These are phyloP conservation scores for Ophioninae sp. DNA, from an alignment of 2,888 invertebrate genomes.

Conservation along the genomic window DNA sequence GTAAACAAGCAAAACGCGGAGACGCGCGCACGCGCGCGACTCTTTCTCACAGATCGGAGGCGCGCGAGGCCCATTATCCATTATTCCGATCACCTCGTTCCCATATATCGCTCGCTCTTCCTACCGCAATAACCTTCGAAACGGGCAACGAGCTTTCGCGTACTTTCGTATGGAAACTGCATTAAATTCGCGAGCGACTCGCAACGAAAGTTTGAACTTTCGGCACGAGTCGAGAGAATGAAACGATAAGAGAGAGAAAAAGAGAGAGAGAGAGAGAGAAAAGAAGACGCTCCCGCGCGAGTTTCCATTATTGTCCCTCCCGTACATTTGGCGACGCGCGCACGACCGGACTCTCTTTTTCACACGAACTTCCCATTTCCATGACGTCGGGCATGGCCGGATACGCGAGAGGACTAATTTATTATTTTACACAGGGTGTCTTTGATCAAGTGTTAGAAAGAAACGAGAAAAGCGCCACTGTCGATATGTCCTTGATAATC, in stretches of 20 bases:
- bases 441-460: not conserved
- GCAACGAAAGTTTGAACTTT: slow-evolving; percentile 44
- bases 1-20: not conserved
- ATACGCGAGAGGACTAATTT: not conserved
- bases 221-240: not conserved
- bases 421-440: not conserved
- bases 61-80: slow-evolving; percentile 33
- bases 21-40: not conserved
- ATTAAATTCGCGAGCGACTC: slow-evolving; percentile 52
- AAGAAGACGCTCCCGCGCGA: not conserved
- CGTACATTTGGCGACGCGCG: slow-evolving; percentile 23
- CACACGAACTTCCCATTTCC: slow-evolving; percentile 50
- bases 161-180: slow-evolving; percentile 68
- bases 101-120: slow-evolving; percentile 64
- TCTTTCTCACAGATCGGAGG: not conserved
- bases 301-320: slow-evolving; percentile 8
- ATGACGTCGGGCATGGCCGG: not conserved
- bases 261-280: too few species aligned
- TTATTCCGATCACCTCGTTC: slow-evolving; percentile 68
- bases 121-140: slow-evolving; percentile 2
- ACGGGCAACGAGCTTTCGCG: slow-evolving; percentile 52
- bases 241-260: not conserved
- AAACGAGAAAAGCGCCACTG: too few species aligned
- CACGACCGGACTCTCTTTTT: slow-evolving; percentile 66
- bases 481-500: too few species aligned